Evolutionary conservation across 2,113 vertebrate genomes (phyloP).

Genomic region (Oreochromis spilurus): DNA sequence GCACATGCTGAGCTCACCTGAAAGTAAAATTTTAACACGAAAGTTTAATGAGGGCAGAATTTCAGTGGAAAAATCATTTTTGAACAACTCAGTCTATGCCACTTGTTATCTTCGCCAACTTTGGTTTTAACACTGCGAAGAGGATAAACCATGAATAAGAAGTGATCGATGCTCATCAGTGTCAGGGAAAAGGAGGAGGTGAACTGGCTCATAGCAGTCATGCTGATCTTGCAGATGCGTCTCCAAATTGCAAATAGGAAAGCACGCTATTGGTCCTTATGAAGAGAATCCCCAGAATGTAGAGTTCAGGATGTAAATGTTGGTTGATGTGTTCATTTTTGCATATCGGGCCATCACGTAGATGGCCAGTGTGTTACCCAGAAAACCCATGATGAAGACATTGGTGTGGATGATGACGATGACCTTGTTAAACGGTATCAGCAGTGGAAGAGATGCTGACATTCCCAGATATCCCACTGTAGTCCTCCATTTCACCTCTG

Average conservation of each 20-base stretch:
- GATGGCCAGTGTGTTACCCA: constrained; percentile 84
- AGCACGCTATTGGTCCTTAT: constrained; percentile 81
- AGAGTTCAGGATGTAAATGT: constrained; percentile 89
- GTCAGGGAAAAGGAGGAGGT: constrained; percentile 88
- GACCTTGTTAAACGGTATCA: constrained; percentile 39
- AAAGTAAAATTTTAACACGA: not conserved
- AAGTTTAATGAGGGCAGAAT: not conserved
- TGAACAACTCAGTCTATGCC: constrained; percentile 66
- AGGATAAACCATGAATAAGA: constrained; percentile 88
- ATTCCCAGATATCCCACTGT: not conserved
- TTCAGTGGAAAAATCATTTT: not conserved
- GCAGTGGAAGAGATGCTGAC: not conserved
- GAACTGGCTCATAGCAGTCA: constrained; percentile 88
- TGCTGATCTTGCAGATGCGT: constrained; percentile 84
- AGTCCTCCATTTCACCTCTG: constrained; percentile 33
- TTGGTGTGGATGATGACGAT: constrained; percentile 79
- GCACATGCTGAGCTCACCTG: constrained; percentile 77
- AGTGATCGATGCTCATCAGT: constrained; percentile 87
- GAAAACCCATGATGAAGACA: constrained; percentile 79
- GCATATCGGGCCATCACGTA: constrained; percentile 83
- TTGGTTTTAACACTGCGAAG: constrained; percentile 80
- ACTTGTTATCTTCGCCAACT: constrained; percentile 79
- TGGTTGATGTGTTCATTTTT: constrained; percentile 91
- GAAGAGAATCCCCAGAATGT: constrained; percentile 88
- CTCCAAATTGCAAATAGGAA: constrained; percentile 79